Base-by-base conservation (phyloP, 2,888 invertebrate species). In the Nomada flava region DNA sequence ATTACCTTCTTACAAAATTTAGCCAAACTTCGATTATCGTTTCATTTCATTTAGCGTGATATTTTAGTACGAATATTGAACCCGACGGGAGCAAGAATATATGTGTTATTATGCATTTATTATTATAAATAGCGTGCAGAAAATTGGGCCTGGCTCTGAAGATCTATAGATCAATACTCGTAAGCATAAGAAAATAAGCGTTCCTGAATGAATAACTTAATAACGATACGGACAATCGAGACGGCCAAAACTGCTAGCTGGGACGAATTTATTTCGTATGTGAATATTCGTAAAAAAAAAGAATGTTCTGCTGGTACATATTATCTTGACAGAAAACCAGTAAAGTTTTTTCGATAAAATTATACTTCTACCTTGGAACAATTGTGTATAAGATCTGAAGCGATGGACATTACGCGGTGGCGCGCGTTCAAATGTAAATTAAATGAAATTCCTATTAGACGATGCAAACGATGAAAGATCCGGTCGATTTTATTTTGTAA, bases 191-290 rank as follows among this genome's bases (percentile, higher is more conserved):
- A 69, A 64, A 47, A 36, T 36, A 67, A 77, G 77, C 76, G 83
- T 83, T 83, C 83, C 77, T 82, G 71, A 71, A 77, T 69, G 82
- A 68, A 71, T 75, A 63, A 78, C 67, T 67, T 67, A 36, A 63
- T 76, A 77, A 76, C 23, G 72, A 82, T 52, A 67, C 82, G 82
- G 82, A 85, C 85, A 85, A 85, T 85, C 85, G 85, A 85, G 78
- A 59, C 71, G 60, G 74, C 82, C 80, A 26, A 76, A 57, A 75
- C 76, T 67, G 62, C 77, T 65, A 74, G 72, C 69, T 71, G 55
- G 53, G 60, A 55, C 62, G 68, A 75, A 74, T 72, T 69, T 64
- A 50, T 62, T 75, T 72, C 57, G 36, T 23, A 55, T 3, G 11
- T 57, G 42, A 55, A n/a, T 69, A 70, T 64, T 50, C 69, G 62